Conservation (phyloP, 2,113 vertebrate genomes). For the Corythaixoides concolor region DNA sequence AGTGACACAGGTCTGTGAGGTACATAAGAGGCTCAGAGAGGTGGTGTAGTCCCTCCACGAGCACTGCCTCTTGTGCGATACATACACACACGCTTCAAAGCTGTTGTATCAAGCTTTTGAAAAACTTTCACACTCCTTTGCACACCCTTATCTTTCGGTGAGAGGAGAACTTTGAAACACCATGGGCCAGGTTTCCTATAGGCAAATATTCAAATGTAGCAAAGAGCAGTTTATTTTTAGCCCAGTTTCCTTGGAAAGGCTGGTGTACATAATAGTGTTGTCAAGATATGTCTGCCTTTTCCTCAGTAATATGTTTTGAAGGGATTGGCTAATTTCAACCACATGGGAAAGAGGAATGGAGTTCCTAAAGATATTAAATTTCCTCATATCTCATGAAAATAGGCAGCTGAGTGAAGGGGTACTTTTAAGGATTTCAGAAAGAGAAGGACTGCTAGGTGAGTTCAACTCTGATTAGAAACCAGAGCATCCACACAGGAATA, state of each 20-base stretch:
- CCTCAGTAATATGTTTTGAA: background rate
- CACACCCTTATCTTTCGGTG: background rate
- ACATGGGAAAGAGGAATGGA: background rate
- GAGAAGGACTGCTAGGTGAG: background rate
- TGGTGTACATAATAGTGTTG: fast-evolving
- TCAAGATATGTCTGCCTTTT: background rate
- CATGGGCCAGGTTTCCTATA: background rate
- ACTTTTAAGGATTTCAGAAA: background rate
- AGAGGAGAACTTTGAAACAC: background rate
- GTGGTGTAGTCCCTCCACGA: background rate
- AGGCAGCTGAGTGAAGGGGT: background rate
- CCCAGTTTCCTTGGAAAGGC: background rate
- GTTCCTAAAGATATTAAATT: background rate
- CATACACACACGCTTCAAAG: background rate
- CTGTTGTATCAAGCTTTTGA: background rate
- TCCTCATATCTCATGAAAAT: background rate
- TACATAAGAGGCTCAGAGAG: background rate
- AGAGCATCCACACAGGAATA: background rate
- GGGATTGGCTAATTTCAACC: background rate
- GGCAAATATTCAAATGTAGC: background rate
- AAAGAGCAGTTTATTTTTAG: background rate
- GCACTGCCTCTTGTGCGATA: background rate
- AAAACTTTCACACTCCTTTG: background rate
- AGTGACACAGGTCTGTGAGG: background rate
- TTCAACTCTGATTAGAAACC: background rate